Evolutionary conservation across 2,113 vertebrate species (phyloP), one percentile per base, ranked within the genome.

Genomic region (Lepidothrix coronata): DNA sequence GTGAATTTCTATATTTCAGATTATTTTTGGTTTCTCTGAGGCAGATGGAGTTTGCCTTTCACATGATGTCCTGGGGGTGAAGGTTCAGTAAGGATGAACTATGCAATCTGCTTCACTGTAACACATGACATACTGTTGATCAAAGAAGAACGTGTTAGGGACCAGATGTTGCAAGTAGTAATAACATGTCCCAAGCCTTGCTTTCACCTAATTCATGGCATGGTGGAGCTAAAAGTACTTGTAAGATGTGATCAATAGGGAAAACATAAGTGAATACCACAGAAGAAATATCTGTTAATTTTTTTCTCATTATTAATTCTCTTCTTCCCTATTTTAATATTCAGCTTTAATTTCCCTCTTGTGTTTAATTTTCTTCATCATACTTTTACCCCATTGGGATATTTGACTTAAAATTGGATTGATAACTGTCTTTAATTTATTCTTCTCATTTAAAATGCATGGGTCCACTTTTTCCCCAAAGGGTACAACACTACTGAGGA

Each of bases 111-210:
- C 57, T 93, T 96, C 51, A 15, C 72, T 62, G 25, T 88, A 88
- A 57, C 82, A 95, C 75, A 86, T 73, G 88, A 94, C 79, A 88
- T 82, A 79, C 72, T 89, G 82, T 94, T 96, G 93, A 92, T 76
- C 51, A 72, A 86, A 92, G 95, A 89, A 66, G 67, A 95, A 91
- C 0, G 11, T 83, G 94, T 90, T 85, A 95, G 31, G 82, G 77
- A 96, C 95, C 96, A 97, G 97, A 97, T 96, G 96, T 89, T 96
- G 44, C 79, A 95, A 94, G 82, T 14, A 91, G 44, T 54, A 90
- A 90, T 75, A 94, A 88, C 70, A 79, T 46, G 35, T 95, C 92
- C 85, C 75, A 96, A 59, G 75, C 62, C 41, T 91, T 95, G 27
- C 55, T 91, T 93, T 89, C 91, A 89, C 82, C 54, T 95, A 96